Base-by-base conservation (phyloP, 1,140 invertebrate genomes). In the Vollenhovia emeryi region DNA sequence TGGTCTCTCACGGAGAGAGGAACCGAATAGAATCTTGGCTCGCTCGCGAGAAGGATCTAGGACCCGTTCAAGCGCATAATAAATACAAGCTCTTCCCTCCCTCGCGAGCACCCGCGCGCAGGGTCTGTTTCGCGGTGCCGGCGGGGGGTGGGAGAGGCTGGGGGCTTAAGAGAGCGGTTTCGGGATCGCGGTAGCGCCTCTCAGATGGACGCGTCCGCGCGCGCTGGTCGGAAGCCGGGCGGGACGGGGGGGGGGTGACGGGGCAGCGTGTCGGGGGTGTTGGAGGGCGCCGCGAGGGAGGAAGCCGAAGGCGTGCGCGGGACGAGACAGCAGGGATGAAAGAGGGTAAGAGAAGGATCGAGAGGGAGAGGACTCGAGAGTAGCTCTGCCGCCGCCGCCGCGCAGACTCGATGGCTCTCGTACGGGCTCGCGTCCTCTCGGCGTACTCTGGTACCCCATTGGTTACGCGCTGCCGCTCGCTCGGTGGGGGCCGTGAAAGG, bases 361-460 rank as follows among this genome's bases (percentile, higher is more conserved):
- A 45, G 75, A 86, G 60, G 83, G 69, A 68, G 75, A 87, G 59
- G 57, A 85, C 59, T 83, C 83, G 83, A 59, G 60, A 80, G 52
- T 43, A 36, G 36, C 50, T 36, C 7, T 45, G 27, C 66, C 50
- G 69, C 48, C 43, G 60, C 48, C 43, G 60, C 45, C 62, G 79
- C 89, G 87, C 82, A 86, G 50, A 84, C 89, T 90, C 89, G 89
- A 69, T 9, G 33, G 30, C 18, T 6, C 78, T 91, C 91, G 91
- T 86, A 83, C n/a, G 9, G 13, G 24, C 24, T 57, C 89, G 85
- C 59, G 24, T 15, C 0, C 33, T 18, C 24, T 88, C 89, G 89
- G 76, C 21, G 73, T 30, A 8, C 21, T 48, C 60, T 50, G 48
- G 84, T 64, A 85, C 59, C 69, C 79, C 78, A 92, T 90, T 91